Evolutionary conservation across 2,888 invertebrate species (phyloP).

Genomic region (Imbricaverruca yamaguchii): DNA sequence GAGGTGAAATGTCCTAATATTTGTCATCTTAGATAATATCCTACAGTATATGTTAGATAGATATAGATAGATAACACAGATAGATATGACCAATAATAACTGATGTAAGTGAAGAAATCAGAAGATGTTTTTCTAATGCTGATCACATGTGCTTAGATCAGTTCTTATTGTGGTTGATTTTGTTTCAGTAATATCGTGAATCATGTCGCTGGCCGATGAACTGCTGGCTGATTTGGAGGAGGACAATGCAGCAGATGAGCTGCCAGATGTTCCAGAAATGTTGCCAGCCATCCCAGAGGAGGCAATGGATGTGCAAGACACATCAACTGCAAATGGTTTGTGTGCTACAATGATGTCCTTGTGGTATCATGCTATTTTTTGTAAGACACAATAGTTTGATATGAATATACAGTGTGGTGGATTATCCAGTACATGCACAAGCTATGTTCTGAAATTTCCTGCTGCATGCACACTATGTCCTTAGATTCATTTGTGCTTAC

Average conservation of each 20-base stretch:
- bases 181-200: no score
- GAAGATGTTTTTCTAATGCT: no score
- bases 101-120: no score
- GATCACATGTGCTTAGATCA: no score
- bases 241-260: conserved; percentile 55
- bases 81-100: no score
- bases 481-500: no score
- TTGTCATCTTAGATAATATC: no score
- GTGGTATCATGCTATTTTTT: background rate
- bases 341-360: background rate
- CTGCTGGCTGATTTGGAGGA: conserved; percentile 94
- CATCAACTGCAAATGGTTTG: conserved; percentile 40
- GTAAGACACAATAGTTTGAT: background rate
- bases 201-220: conserved; percentile 96
- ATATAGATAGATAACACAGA: no score
- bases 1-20: no score
- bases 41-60: no score
- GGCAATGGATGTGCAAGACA: conserved; percentile 35
- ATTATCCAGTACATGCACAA: background rate
- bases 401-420: background rate
- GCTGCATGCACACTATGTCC: no score
- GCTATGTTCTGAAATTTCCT: background rate
- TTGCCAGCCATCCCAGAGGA: conserved; percentile 47
- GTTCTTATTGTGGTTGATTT: background rate
- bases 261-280: conserved; percentile 42